Conservation (phyloP, 2,888 invertebrate species). For the Tenodera sinensis region DNA sequence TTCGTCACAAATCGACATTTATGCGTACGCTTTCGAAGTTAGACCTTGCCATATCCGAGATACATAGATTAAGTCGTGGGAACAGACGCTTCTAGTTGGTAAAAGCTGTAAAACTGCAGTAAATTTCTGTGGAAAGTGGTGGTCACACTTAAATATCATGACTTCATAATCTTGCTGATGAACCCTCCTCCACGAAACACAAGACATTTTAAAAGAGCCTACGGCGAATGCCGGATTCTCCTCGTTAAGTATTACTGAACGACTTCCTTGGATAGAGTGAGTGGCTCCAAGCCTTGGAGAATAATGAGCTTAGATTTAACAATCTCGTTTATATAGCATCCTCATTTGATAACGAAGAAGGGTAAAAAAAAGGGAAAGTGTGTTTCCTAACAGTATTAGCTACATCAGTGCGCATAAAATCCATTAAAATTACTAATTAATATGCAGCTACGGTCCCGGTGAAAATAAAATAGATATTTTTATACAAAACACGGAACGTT, state of each 20-base stretch:
- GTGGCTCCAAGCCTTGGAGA: background rate
- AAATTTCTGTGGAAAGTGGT: background rate
- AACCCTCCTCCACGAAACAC: background rate
- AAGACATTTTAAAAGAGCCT: background rate
- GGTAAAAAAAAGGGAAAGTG: background rate
- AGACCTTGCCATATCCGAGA: no score
- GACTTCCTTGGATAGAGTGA: background rate
- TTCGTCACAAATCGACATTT: no score
- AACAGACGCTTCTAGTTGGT: no score
- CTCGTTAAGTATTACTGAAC: background rate
- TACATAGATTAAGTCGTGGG: no score
- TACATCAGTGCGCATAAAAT: background rate
- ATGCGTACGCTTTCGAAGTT: no score
- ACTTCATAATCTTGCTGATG: background rate
- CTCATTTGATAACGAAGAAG: background rate
- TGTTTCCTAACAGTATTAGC: background rate
- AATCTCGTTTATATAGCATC: background rate
- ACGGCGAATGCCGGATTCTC: background rate
- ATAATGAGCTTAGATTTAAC: background rate
- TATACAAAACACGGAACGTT: background rate
- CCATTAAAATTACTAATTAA: background rate
- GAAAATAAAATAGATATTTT: background rate
- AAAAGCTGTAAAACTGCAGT: background rate
- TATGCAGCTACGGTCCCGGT: background rate
- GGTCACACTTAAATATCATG: background rate